Percentiles rank a stretch among this genome's conserved stretches.
Conservation (phyloP, 2,888 invertebrate species). For the Ormyrus rosae region DNA sequence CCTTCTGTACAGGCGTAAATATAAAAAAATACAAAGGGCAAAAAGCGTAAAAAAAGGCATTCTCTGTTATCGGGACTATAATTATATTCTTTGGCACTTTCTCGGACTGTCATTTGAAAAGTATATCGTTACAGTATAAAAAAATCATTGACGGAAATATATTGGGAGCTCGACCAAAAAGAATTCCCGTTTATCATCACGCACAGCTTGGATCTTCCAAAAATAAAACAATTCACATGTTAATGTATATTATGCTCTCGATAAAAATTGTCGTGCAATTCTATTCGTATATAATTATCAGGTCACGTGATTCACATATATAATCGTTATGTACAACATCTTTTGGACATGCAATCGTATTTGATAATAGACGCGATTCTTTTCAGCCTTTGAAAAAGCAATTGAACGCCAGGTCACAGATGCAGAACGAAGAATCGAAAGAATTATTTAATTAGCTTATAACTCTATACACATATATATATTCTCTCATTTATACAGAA, state of each 20-base stretch:
- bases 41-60: conserved; percentile 11
- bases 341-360: neutral
- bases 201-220: too few species aligned
- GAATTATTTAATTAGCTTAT: neutral
- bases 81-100: conserved; percentile 55
- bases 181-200: too few species aligned
- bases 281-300: neutral
- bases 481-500: neutral
- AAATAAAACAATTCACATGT: too few species aligned
- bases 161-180: too few species aligned
- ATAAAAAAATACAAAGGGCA: conserved; percentile 20
- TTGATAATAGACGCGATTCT: too few species aligned
- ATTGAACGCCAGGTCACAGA: neutral
- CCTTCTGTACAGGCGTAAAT: conserved; percentile 4
- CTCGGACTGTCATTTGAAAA: conserved; percentile 31
- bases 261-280: neutral
- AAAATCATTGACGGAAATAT: too few species aligned
- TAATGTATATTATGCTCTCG: too few species aligned
- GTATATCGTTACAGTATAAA: neutral
- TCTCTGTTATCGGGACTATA: neutral
- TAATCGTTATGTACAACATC: neutral
- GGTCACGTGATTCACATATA: neutral
- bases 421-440: neutral
- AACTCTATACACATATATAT: neutral
- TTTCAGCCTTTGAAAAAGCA: too few species aligned